Evolutionary conservation across 2,113 vertebrate genomes (phyloP).

Genomic region (Alethe castanea): DNA sequence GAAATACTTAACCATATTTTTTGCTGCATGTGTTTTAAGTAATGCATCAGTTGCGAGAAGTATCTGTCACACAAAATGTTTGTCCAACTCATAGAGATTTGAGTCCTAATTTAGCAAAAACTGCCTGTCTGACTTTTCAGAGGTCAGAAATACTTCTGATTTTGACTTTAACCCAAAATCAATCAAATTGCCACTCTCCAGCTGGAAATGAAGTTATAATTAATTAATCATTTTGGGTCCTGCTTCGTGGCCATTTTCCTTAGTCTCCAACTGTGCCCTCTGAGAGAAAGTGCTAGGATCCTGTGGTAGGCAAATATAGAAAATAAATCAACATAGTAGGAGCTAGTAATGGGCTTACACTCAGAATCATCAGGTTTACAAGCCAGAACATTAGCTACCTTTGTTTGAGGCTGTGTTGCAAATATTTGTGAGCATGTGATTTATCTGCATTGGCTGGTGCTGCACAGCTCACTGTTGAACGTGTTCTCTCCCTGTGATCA

Average conservation of each 20-base stretch:
- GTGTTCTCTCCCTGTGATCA: background rate
- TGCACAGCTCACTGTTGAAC: background rate
- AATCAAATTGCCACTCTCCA: background rate
- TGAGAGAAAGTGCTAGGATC: background rate
- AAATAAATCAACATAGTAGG: background rate
- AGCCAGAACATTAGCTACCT: background rate
- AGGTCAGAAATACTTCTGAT: background rate
- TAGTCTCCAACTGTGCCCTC: background rate
- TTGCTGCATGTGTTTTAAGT: background rate
- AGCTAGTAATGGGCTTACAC: background rate
- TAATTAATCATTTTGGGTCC: background rate
- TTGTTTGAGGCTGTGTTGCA: background rate
- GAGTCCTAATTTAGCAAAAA: background rate
- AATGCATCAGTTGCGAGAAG: background rate
- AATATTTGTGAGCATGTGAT: background rate
- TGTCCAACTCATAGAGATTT: background rate
- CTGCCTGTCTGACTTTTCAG: background rate
- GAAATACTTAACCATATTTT: background rate
- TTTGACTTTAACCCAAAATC: background rate
- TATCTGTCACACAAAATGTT: background rate
- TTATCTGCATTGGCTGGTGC: background rate
- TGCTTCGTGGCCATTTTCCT: background rate
- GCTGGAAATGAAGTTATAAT: background rate
- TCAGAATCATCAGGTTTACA: background rate
- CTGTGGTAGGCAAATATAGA: background rate